These are phyloP conservation scores for Cetoscarus ocellatus DNA, from an alignment of 2,797 vertebrate genomes.

Conservation along the genomic window DNA sequence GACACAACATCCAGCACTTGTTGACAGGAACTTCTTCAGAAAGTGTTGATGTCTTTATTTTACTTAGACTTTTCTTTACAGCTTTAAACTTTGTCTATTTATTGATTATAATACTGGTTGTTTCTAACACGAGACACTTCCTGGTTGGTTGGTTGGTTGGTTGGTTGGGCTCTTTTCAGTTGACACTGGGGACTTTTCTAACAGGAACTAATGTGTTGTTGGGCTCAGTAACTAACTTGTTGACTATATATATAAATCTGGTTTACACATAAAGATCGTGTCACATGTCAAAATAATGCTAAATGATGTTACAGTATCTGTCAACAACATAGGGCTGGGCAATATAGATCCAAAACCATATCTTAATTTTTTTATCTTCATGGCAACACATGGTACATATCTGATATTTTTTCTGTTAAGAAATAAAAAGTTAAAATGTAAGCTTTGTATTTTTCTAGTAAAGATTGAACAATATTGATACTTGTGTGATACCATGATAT, in stretches of 20 bases:
- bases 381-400: no score
- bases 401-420: no score
- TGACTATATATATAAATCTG: constrained; percentile 36
- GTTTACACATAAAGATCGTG: constrained; percentile 30
- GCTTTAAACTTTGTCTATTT: constrained; percentile 69
- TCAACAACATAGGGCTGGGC: constrained; percentile 9
- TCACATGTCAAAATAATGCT: constrained; percentile 36
- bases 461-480: no score
- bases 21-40: constrained; percentile 83
- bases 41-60: constrained; percentile 51
- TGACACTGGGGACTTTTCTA: constrained; percentile 71
- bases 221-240: constrained; percentile 68
- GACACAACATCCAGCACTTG: constrained; percentile 89
- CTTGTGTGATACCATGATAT: no score
- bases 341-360: no score
- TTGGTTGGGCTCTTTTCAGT: constrained; percentile 68
- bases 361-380: no score
- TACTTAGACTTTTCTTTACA: constrained; percentile 46
- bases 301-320: constrained; percentile 43
- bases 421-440: no score
- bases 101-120: constrained; percentile 71
- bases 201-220: constrained; percentile 69
- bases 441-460: no score
- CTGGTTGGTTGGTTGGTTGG: constrained; percentile 62
- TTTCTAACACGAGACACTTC: constrained; percentile 76